Conservation (phyloP, 2,888 invertebrate genomes). For the Eubasilissa splendida region DNA sequence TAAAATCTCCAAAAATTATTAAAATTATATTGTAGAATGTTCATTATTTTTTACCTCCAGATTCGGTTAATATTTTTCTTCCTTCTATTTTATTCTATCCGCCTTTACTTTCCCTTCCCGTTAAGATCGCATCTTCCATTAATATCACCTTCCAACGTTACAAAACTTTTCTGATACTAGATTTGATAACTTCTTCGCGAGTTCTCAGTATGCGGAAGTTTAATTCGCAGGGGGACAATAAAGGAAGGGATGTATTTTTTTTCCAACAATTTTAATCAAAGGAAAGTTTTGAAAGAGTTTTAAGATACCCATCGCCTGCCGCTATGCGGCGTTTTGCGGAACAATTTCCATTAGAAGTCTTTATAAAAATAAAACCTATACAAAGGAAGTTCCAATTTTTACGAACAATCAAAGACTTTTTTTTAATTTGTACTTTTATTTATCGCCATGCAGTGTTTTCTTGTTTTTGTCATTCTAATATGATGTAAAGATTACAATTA, state of each 20-base stretch:
- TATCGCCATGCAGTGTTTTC: too few relatives aligned
- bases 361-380: too few relatives aligned
- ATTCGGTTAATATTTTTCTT: background rate
- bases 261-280: slow-evolving; percentile 28
- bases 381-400: too few relatives aligned
- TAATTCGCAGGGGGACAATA: slow-evolving; percentile 38
- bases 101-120: background rate
- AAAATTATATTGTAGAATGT: background rate
- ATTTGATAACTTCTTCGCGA: slow-evolving; percentile 30
- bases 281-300: slow-evolving; percentile 1
- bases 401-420: too few relatives aligned
- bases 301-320: too few relatives aligned
- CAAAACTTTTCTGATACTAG: slow-evolving; percentile 24
- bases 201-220: slow-evolving; percentile 28
- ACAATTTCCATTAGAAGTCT: too few relatives aligned
- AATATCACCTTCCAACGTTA: slow-evolving; percentile 19
- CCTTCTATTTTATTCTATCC: slow-evolving; percentile 9
- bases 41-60: background rate
- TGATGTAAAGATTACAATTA: too few relatives aligned
- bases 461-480: too few relatives aligned
- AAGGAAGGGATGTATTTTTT: slow-evolving; percentile 18
- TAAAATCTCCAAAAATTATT: too few relatives aligned
- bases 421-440: too few relatives aligned
- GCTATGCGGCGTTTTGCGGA: too few relatives aligned
- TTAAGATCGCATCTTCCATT: slow-evolving; percentile 24